phyloP scores from a whole-genome alignment of 2,113 vertebrate genomes.

The cat (Felis catus) region DNA sequence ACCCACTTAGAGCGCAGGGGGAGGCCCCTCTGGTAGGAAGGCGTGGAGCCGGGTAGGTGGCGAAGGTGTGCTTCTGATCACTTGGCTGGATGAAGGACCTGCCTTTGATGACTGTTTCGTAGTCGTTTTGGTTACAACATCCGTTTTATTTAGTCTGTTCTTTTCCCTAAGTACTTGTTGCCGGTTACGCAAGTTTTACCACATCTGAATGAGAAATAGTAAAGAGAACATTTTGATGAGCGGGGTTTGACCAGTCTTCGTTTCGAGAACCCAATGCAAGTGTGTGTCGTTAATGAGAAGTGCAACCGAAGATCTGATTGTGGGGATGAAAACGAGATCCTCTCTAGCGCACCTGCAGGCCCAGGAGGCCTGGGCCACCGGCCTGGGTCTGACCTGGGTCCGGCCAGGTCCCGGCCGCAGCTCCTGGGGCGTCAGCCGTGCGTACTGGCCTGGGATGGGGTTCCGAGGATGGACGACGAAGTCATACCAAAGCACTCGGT shows the following conservation, averaged over 20 bases:
- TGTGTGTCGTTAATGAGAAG: not conserved
- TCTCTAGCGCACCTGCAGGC: rapidly evolving
- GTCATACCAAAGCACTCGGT: rapidly evolving
- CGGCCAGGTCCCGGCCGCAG: no score
- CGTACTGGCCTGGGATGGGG: not conserved
- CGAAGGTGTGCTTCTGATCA: no score
- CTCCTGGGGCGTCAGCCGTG: not conserved
- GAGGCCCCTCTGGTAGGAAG: no score
- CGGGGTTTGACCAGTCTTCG: not conserved
- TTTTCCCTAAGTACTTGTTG: not conserved
- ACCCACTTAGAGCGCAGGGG: not conserved
- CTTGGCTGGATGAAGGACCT: not conserved
- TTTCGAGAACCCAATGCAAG: not conserved
- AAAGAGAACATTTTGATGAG: not conserved
- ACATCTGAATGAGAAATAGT: not conserved
- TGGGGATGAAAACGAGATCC: not conserved
- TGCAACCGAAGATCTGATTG: not conserved
- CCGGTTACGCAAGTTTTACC: not conserved
- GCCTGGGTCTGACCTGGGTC: no score
- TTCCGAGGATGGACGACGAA: no score
- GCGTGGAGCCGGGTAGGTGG: no score
- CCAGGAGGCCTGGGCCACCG: not conserved
- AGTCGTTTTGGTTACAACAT: not conserved
- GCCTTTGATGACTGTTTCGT: no score
- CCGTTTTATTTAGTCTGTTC: not conserved